These are phyloP conservation scores for Grammomys surdaster DNA, from an alignment of 2,113 vertebrate species.

Conservation along the genomic window DNA sequence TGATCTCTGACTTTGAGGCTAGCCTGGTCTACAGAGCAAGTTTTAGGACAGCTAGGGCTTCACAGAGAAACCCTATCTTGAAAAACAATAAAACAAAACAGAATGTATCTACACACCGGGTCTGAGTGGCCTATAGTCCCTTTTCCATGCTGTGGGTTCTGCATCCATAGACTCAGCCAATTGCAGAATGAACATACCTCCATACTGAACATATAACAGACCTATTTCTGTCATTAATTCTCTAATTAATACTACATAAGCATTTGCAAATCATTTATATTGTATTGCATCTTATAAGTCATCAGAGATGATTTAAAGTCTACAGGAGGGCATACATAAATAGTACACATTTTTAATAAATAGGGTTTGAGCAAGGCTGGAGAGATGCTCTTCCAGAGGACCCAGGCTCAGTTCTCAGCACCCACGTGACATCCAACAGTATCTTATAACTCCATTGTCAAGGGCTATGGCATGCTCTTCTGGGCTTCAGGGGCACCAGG, in stretches of 20 bases:
- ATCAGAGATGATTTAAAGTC: background rate
- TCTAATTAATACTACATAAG: background rate
- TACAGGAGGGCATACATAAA: background rate
- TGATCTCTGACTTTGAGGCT: background rate
- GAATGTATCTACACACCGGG: accelerated
- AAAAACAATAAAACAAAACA: background rate
- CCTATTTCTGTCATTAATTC: background rate
- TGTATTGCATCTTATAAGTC: background rate
- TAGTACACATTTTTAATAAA: background rate
- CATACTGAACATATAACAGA: background rate
- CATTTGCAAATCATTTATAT: background rate
- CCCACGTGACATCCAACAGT: background rate
- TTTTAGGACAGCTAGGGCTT: background rate
- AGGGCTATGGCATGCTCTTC: too few relatives aligned
- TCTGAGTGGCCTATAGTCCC: background rate
- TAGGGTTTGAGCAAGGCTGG: background rate
- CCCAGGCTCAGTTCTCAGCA: background rate
- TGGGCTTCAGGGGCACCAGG: background rate
- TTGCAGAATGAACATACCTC: background rate
- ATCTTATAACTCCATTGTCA: background rate
- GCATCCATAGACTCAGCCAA: background rate
- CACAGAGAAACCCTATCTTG: background rate
- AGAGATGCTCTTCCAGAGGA: background rate
- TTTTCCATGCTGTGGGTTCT: background rate
- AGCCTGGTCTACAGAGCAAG: background rate